Evolutionary conservation across 2,797 vertebrate genomes (phyloP).

Genomic region (Malurus leucopterus): DNA sequence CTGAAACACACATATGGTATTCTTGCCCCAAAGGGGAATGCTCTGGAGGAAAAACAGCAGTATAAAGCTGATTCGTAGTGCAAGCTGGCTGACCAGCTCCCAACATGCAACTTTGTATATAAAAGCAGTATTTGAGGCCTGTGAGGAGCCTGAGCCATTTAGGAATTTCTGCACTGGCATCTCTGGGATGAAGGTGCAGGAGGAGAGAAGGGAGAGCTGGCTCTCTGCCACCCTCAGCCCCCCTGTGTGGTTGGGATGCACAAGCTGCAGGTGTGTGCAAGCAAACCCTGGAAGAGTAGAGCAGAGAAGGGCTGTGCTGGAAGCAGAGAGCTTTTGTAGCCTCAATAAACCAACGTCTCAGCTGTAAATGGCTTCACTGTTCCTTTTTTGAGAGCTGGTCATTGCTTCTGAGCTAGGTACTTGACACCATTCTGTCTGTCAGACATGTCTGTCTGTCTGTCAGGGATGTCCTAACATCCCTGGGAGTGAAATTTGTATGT

Average conservation of each 20-base stretch:
- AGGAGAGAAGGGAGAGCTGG: neutral
- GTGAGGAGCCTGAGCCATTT: neutral
- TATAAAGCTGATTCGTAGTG: neutral
- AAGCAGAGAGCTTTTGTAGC: neutral
- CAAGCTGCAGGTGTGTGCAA: neutral
- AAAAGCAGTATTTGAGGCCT: neutral
- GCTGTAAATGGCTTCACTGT: neutral
- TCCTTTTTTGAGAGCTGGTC: neutral
- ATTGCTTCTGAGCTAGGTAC: neutral
- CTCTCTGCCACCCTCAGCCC: neutral
- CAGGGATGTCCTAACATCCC: neutral
- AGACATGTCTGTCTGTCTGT: too few relatives aligned
- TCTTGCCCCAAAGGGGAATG: neutral
- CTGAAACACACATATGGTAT: accelerated
- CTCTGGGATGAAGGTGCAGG: neutral
- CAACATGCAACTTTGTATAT: neutral
- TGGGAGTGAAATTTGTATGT: neutral
- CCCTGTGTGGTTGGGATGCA: accelerated
- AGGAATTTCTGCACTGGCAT: neutral
- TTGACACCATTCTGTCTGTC: neutral
- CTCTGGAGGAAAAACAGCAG: neutral
- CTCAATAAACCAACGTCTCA: accelerated
- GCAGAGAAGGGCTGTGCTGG: neutral
- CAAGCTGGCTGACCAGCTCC: neutral
- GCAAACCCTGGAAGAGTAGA: neutral